Percentiles rank a stretch among this genome's conserved stretches.
Conservation (phyloP, 2,888 invertebrate genomes). For the Epinotia brunnichana region DNA sequence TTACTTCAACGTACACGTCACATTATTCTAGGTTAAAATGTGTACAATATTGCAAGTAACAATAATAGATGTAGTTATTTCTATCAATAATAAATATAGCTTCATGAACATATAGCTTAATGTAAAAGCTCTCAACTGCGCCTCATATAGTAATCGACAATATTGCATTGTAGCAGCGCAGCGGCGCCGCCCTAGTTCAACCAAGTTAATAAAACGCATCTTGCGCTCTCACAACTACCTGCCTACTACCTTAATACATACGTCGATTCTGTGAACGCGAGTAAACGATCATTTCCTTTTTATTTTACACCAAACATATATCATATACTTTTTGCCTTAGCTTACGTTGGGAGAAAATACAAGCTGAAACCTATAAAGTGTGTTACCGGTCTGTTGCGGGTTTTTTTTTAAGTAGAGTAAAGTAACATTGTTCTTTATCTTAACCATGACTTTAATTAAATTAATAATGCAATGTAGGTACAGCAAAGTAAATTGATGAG, state of each 20-base stretch:
- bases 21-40: no score
- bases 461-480: no score
- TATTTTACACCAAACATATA: no score
- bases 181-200: slow-evolving; percentile 7
- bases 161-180: slow-evolving; percentile 19
- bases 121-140: slow-evolving; percentile 13
- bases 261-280: neutral
- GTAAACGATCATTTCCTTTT: neutral
- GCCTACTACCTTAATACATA: neutral
- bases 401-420: no score
- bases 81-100: neutral
- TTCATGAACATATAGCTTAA: neutral
- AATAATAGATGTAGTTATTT: neutral
- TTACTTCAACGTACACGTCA: no score
- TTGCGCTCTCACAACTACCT: neutral
- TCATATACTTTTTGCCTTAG: no score
- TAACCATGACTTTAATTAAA: no score
- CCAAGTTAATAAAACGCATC: slow-evolving; percentile 30
- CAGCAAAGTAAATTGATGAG: no score
- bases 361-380: no score
- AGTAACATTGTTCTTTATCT: no score
- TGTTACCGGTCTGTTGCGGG: no score
- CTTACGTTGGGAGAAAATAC: no score
- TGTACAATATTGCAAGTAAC: neutral
- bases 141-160: slow-evolving; percentile 13